A percentile compares a stretch with the other conserved stretches of the same genome.
Conservation (phyloP, 2,797 vertebrate species). For the Anableps anableps region DNA sequence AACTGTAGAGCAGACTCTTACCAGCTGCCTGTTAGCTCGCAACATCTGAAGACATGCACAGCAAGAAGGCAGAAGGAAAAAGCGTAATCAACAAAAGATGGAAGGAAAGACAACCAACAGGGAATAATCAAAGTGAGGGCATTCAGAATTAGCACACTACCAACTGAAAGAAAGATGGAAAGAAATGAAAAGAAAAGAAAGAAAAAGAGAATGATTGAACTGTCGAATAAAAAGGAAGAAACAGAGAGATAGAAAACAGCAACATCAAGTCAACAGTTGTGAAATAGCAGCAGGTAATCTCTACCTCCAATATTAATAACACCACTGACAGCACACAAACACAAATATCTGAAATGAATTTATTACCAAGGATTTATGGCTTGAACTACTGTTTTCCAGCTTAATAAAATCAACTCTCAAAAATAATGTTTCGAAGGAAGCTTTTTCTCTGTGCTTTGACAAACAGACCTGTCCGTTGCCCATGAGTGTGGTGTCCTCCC, state of each 20-base stretch:
- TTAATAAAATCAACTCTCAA: neutral
- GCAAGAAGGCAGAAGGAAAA: constrained; percentile 78
- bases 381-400: constrained; percentile 12
- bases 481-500: constrained; percentile 92
- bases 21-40: constrained; percentile 94
- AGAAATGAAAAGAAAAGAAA: constrained; percentile 30
- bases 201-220: constrained; percentile 13
- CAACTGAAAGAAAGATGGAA: constrained; percentile 39
- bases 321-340: neutral
- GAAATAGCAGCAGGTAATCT: constrained; percentile 23
- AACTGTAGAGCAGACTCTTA: constrained; percentile 81
- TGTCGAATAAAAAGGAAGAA: constrained; percentile 40
- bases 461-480: constrained; percentile 94
- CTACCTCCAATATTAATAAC: constrained; percentile 2
- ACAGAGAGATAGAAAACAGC: constrained; percentile 14
- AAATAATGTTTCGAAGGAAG: neutral
- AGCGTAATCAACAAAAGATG: constrained; percentile 68
- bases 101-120: constrained; percentile 51
- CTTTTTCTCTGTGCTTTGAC: neutral
- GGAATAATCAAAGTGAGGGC: constrained; percentile 52
- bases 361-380: neutral
- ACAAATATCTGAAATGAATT: constrained; percentile 8
- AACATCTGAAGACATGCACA: constrained; percentile 93
- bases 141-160: constrained; percentile 42
- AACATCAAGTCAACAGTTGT: constrained; percentile 19